phyloP scores from a whole-genome alignment of 2,888 invertebrate species.

The Sesia apiformis region DNA sequence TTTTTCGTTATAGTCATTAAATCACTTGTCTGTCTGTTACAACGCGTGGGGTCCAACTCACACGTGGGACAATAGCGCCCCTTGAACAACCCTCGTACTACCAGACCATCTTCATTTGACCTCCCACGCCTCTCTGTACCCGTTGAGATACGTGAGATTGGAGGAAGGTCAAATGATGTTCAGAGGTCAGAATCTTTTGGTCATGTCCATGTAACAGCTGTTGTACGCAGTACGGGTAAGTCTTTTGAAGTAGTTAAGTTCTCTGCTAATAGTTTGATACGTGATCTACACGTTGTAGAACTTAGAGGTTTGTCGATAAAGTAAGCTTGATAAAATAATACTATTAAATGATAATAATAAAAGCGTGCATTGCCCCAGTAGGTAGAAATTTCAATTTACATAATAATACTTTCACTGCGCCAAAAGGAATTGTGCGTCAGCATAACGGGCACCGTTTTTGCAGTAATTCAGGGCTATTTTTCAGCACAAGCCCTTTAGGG shows the following conservation, averaged over 20 bases:
- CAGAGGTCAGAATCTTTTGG: constrained; percentile 26
- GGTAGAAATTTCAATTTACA: no score
- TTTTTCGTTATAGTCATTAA: constrained; percentile 48
- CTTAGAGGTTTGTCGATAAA: not conserved
- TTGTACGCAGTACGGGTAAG: constrained; percentile 29
- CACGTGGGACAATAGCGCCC: constrained; percentile 55
- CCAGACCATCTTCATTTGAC: constrained; percentile 18
- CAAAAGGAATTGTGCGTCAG: no score
- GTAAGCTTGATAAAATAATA: no score
- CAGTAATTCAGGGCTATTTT: no score
- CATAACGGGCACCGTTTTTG: no score
- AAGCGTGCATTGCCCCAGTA: no score
- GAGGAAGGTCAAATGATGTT: constrained; percentile 10
- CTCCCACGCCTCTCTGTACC: constrained; percentile 14
- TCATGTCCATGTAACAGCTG: constrained; percentile 40
- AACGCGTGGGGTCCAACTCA: constrained; percentile 59
- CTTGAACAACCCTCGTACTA: constrained; percentile 29
- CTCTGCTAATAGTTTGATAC: constrained; percentile 40
- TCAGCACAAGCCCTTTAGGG: no score
- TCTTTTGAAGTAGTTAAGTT: constrained; percentile 52
- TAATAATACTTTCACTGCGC: no score
- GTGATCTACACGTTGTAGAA: constrained; percentile 23
- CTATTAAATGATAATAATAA: no score
- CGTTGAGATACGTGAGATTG: constrained; percentile 2
- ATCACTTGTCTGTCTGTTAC: constrained; percentile 49